Conservation (phyloP, 2,113 vertebrate species). For the Sebastes schlegelii region DNA sequence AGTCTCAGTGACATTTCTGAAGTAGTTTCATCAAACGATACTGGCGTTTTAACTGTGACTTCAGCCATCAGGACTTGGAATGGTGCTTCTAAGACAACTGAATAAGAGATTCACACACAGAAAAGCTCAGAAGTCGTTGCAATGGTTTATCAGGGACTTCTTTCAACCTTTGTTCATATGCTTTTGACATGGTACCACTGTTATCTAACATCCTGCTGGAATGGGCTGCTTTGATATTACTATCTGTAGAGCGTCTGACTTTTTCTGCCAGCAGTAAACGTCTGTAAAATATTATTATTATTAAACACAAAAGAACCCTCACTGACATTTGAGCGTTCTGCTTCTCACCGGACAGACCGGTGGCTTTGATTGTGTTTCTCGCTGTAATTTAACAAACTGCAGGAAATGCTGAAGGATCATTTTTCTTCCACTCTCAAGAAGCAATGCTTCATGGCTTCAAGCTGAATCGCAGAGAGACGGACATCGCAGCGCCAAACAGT, state of each 20-base stretch:
- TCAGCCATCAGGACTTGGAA: slow-evolving; percentile 2
- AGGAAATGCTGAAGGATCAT: slow-evolving; percentile 57
- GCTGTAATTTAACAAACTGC: slow-evolving; percentile 51
- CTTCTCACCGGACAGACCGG: slow-evolving; percentile 3
- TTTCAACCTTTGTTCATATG: neutral
- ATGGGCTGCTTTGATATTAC: neutral
- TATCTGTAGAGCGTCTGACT: neutral
- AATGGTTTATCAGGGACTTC: neutral
- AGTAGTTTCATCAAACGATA: slow-evolving; percentile 5
- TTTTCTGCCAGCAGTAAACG: neutral
- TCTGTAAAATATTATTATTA: slow-evolving; percentile 12
- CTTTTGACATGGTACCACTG: neutral
- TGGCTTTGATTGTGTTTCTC: slow-evolving; percentile 5
- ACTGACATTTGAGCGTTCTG: slow-evolving; percentile 44
- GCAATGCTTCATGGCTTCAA: neutral
- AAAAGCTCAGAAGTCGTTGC: neutral
- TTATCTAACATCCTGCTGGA: neutral
- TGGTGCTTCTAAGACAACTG: neutral
- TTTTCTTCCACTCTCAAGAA: slow-evolving; percentile 37
- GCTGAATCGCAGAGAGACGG: slow-evolving; percentile 9
- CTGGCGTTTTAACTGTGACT: neutral
- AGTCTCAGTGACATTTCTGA: slow-evolving; percentile 8
- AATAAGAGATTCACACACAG: neutral
- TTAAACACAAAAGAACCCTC: neutral
- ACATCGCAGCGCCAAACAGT: slow-evolving; percentile 16